phyloP scores from a whole-genome alignment of 1,140 invertebrate species.

The Harpegnathos saltator region DNA sequence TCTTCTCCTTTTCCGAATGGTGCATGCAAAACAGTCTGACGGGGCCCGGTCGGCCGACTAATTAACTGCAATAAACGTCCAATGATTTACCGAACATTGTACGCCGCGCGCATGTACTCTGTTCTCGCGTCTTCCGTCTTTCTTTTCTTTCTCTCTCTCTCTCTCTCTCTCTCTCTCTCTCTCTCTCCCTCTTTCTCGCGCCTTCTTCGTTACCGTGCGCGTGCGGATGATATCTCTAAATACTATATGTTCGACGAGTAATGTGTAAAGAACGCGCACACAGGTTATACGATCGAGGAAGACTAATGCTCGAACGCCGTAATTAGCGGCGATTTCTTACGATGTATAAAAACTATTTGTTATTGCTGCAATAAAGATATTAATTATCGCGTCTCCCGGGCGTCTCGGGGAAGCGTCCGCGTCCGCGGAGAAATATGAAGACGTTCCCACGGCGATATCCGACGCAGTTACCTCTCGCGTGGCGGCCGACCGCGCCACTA shows the following conservation, averaged over 20 bases:
- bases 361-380: conserved; percentile 56
- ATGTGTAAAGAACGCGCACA: conserved; percentile 52
- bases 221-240: conserved; percentile 19
- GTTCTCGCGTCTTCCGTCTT: conserved; percentile 41
- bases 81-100: conserved; percentile 79
- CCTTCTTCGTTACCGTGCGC: conserved; percentile 30
- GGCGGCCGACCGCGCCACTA: conserved; percentile 31
- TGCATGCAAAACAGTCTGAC: conserved; percentile 75
- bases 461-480: conserved; percentile 52
- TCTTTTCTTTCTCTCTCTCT: conserved; percentile 22
- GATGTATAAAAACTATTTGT: conserved; percentile 57
- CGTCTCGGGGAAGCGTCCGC: not conserved
- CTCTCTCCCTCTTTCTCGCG: conserved; percentile 15
- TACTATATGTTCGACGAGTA: conserved; percentile 32
- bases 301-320: conserved; percentile 29
- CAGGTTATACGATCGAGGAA: conserved; percentile 44
- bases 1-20: conserved; percentile 37
- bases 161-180: conserved; percentile 28
- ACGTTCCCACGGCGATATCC: conserved; percentile 40
- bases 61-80: conserved; percentile 81
- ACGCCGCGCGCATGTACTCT: not conserved
- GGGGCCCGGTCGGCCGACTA: conserved; percentile 73
- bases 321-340: conserved; percentile 55
- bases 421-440: conserved; percentile 44
- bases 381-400: conserved; percentile 44